Evolutionary conservation across 2,888 invertebrate genomes (phyloP).

Genomic region (Cosmia pyralina): DNA sequence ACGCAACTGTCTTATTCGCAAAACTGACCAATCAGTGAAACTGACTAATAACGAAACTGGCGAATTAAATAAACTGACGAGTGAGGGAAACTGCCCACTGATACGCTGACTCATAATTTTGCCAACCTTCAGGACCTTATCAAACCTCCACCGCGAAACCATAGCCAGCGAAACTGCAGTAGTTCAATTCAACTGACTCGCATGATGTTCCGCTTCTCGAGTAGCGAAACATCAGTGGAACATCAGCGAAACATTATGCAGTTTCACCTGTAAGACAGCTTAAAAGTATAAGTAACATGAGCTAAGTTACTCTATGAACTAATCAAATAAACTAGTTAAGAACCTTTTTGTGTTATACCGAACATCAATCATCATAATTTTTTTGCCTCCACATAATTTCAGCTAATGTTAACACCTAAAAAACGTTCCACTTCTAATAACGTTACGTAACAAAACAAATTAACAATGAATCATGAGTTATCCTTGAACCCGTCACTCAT

Average conservation of each 20-base stretch:
- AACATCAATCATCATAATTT: conserved; percentile 9
- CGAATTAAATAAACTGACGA: background rate
- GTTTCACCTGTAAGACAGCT: no score
- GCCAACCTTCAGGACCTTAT: no score
- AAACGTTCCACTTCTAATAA: conserved; percentile 43
- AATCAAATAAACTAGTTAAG: conserved; percentile 10
- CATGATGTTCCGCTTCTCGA: no score
- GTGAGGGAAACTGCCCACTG: background rate
- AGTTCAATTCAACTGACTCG: no score
- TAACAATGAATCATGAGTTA: conserved; percentile 59
- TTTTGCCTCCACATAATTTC: conserved; percentile 15
- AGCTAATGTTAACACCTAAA: conserved; percentile 32
- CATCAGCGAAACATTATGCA: no score
- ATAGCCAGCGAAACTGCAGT: no score
- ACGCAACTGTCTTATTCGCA: background rate
- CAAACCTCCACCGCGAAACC: no score
- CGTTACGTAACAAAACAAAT: conserved; percentile 49
- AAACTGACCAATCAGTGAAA: background rate
- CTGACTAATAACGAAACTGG: background rate
- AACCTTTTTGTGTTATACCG: conserved; percentile 19
- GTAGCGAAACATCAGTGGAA: no score
- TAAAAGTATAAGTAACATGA: no score
- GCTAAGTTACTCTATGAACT: background rate
- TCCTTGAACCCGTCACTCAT: conserved; percentile 80
- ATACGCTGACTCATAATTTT: no score